These are phyloP conservation scores for Diadegma fenestrale DNA, from an alignment of 2,888 invertebrate genomes.

Conservation along the genomic window DNA sequence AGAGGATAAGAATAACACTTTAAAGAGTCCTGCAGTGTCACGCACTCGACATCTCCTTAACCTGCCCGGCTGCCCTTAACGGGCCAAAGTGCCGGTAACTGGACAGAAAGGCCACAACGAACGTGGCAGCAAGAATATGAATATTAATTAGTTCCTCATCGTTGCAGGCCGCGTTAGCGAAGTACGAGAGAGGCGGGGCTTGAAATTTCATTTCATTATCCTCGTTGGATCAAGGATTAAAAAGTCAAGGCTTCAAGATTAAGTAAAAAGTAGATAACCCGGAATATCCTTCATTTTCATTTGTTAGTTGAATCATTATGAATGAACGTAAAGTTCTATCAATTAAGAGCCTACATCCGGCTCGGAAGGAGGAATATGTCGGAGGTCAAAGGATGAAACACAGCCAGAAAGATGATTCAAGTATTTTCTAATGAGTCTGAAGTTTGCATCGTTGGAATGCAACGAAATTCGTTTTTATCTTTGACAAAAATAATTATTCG, in stretches of 20 bases:
- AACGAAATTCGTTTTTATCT: too few species aligned
- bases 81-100: slow-evolving; percentile 17
- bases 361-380: too few species aligned
- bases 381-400: not conserved
- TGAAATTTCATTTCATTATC: slow-evolving; percentile 35
- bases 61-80: slow-evolving; percentile 18
- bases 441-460: too few species aligned
- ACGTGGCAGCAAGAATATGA: slow-evolving; percentile 38
- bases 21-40: slow-evolving; percentile 7
- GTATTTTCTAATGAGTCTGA: not conserved
- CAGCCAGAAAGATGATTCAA: not conserved
- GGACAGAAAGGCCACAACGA: slow-evolving; percentile 9
- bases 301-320: too few species aligned
- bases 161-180: slow-evolving; percentile 10
- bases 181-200: not conserved
- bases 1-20: not conserved
- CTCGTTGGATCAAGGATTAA: slow-evolving; percentile 20
- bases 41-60: slow-evolving; percentile 20
- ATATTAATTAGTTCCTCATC: slow-evolving; percentile 48
- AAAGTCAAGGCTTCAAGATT: not conserved
- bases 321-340: too few species aligned
- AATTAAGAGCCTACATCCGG: too few species aligned
- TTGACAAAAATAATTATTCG: too few species aligned
- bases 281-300: not conserved
- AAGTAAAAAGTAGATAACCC: not conserved